Conservation (phyloP, 1,140 invertebrate species). For the Pseudachorutes palmiensis region DNA sequence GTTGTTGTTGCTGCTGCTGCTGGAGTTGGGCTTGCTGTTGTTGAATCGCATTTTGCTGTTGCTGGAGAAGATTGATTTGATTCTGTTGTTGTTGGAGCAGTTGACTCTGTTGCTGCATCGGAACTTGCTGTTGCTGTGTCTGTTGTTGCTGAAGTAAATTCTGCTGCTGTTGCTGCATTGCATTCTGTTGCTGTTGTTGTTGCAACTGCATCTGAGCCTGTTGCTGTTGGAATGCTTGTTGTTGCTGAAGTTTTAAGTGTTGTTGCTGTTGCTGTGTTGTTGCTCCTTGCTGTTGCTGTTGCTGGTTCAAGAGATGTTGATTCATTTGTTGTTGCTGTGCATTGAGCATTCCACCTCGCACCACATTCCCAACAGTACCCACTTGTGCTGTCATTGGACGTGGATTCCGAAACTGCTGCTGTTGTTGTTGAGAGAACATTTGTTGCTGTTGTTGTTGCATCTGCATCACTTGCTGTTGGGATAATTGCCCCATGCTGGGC, state of each 20-base stretch:
- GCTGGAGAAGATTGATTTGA: slow-evolving; percentile 41
- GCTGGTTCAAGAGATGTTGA: not conserved
- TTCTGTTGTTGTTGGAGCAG: slow-evolving; percentile 42
- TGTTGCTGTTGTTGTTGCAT: slow-evolving; percentile 31
- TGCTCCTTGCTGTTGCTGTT: slow-evolving; percentile 20
- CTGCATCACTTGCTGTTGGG: slow-evolving; percentile 23
- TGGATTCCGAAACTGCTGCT: slow-evolving; percentile 21
- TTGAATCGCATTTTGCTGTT: slow-evolving; percentile 38
- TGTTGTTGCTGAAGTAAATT: slow-evolving; percentile 30
- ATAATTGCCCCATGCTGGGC: slow-evolving; percentile 10
- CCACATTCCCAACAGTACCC: not conserved
- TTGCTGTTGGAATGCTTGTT: slow-evolving; percentile 38
- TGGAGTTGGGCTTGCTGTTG: slow-evolving; percentile 41
- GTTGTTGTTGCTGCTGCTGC: slow-evolving; percentile 42
- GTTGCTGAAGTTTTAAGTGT: slow-evolving; percentile 16
- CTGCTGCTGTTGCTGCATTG: slow-evolving; percentile 43
- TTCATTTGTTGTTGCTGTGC: slow-evolving; percentile 14
- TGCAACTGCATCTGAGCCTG: slow-evolving; percentile 47
- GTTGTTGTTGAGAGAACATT: slow-evolving; percentile 38
- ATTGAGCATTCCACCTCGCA: not conserved
- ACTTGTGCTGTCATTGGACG: not conserved
- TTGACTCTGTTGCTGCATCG: slow-evolving; percentile 20
- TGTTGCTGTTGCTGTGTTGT: slow-evolving; percentile 27
- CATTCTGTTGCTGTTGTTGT: slow-evolving; percentile 44
- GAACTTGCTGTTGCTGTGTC: slow-evolving; percentile 26